phyloP scores from a whole-genome alignment of 1,140 invertebrate species.

The Lordiphosa mommai region DNA sequence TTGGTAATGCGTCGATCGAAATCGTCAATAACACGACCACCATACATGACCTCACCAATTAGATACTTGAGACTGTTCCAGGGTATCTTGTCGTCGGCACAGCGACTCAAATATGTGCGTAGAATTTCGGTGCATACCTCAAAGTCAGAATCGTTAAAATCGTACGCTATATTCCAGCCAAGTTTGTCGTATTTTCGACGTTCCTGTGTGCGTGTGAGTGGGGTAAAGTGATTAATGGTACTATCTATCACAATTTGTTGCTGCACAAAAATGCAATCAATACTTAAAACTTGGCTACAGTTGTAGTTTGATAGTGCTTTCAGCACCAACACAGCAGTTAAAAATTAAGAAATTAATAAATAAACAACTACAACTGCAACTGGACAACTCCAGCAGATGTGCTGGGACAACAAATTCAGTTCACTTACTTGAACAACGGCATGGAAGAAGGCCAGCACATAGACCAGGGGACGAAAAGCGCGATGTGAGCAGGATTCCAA shows the following conservation, averaged over 20 bases:
- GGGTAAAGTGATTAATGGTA: slow-evolving; percentile 47
- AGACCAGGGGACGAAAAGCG: slow-evolving; percentile 88
- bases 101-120: slow-evolving; percentile 89
- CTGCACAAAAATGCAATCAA: slow-evolving; percentile 41
- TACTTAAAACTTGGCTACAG: slow-evolving; percentile 38
- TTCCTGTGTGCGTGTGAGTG: slow-evolving; percentile 83
- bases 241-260: slow-evolving; percentile 71
- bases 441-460: slow-evolving; percentile 94
- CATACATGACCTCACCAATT: slow-evolving; percentile 96
- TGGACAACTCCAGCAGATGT: slow-evolving; percentile 41
- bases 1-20: slow-evolving; percentile 91
- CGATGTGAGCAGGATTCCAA: slow-evolving; percentile 87
- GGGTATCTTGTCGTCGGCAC: slow-evolving; percentile 84
- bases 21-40: slow-evolving; percentile 93
- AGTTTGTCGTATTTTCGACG: slow-evolving; percentile 95
- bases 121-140: slow-evolving; percentile 91
- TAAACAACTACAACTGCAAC: slow-evolving; percentile 50
- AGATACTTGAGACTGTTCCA: slow-evolving; percentile 95
- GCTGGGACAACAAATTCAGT: slow-evolving; percentile 40
- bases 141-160: slow-evolving; percentile 96
- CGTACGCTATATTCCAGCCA: slow-evolving; percentile 95
- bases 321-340: slow-evolving; percentile 28
- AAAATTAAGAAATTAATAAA: slow-evolving; percentile 72
- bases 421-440: slow-evolving; percentile 88
- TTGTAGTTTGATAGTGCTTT: slow-evolving; percentile 44